Conservation (phyloP, 2,113 vertebrate genomes). For the Cariama cristata region DNA sequence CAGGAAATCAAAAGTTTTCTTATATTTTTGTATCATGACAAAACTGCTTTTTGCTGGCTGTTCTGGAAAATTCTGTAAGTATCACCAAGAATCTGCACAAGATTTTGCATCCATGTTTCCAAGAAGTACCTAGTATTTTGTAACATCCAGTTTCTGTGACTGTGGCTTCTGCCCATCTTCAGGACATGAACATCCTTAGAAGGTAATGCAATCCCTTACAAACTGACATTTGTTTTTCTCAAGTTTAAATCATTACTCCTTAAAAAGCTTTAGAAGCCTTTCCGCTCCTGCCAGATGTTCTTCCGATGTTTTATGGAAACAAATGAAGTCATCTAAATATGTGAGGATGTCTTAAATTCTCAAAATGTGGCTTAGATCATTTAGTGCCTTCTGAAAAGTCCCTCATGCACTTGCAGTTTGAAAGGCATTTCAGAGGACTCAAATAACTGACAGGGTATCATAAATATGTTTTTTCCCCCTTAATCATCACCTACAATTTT, state of each 20-base stretch:
- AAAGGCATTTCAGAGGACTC: neutral
- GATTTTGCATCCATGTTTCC: neutral
- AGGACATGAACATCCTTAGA: neutral
- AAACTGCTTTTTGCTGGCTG: neutral
- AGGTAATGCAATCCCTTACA: neutral
- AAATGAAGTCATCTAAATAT: slow-evolving; percentile 48
- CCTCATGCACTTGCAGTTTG: neutral
- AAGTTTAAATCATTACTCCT: slow-evolving; percentile 25
- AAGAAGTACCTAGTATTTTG: neutral
- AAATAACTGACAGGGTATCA: neutral
- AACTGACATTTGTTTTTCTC: slow-evolving; percentile 20
- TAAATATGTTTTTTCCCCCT: neutral
- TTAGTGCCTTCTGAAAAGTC: neutral
- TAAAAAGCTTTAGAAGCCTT: slow-evolving; percentile 50
- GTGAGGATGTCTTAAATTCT: neutral
- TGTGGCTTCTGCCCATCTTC: neutral
- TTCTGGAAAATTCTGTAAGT: neutral
- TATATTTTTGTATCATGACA: neutral
- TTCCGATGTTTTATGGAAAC: slow-evolving; percentile 43
- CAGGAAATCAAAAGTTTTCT: neutral
- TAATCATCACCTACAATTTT: neutral
- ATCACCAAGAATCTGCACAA: neutral
- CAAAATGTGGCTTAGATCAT: slow-evolving; percentile 17
- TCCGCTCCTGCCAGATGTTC: neutral
- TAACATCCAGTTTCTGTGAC: neutral